Percentiles rank a stretch among this genome's conserved stretches.
Conservation (phyloP, 2,797 vertebrate genomes). For the Channa striata region DNA sequence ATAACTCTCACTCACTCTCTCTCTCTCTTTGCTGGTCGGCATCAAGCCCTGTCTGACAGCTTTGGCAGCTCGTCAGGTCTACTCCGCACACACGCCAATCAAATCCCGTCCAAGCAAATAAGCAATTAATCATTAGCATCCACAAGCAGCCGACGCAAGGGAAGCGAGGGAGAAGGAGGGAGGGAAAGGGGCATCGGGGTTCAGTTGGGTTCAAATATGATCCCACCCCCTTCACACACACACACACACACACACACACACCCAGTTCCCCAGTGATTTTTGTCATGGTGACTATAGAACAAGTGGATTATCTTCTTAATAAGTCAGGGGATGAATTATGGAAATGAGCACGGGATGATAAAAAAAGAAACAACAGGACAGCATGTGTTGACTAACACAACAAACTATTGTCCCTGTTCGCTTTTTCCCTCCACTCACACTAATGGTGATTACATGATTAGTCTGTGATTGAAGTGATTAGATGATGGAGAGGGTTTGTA, state of each 20-base stretch:
- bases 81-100: conserved; percentile 71
- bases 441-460: conserved; percentile 62
- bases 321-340: conserved; percentile 76
- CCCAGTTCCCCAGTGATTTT: conserved; percentile 58
- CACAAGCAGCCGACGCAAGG: conserved; percentile 48
- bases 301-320: conserved; percentile 77
- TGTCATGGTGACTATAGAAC: conserved; percentile 50
- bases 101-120: conserved; percentile 71
- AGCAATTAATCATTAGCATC: conserved; percentile 80
- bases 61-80: conserved; percentile 76
- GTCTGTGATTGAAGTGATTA: conserved; percentile 59
- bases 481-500: conserved; percentile 15
- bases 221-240: conserved; percentile 44
- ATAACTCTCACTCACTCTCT: conserved; percentile 30
- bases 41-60: conserved; percentile 66
- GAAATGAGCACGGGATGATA: conserved; percentile 60
- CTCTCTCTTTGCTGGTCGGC: conserved; percentile 30
- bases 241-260: conserved; percentile 25
- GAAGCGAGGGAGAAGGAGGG: background rate
- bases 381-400: conserved; percentile 69
- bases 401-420: conserved; percentile 51
- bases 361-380: conserved; percentile 57
- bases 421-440: conserved; percentile 37
- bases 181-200: conserved; percentile 48
- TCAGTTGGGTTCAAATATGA: conserved; percentile 62